These are phyloP conservation scores for Lasius platythorax DNA, from an alignment of 2,888 invertebrate genomes.

Conservation along the genomic window DNA sequence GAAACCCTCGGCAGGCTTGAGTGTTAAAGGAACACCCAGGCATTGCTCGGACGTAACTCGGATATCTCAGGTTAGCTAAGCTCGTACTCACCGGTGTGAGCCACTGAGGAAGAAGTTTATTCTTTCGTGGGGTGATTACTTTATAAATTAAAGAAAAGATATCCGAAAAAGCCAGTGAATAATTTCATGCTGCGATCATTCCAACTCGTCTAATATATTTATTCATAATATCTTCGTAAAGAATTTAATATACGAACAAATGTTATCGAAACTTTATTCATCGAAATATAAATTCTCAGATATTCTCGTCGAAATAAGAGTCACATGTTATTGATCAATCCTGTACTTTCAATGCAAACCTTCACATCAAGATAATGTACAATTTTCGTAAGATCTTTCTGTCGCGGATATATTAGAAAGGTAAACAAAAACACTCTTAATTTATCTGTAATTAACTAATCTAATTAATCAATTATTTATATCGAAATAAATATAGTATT, in stretches of 20 bases:
- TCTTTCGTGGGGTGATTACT: not conserved
- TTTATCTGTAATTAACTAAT: not conserved
- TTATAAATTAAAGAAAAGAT: not conserved
- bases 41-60: too few relatives aligned
- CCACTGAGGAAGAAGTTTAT: not conserved
- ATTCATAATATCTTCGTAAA: slow-evolving; percentile 23
- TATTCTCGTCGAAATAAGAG: slow-evolving; percentile 9
- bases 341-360: not conserved
- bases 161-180: not conserved
- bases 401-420: not conserved
- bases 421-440: not conserved
- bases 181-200: not conserved
- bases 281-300: slow-evolving; percentile 12
- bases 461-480: not conserved
- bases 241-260: slow-evolving; percentile 18
- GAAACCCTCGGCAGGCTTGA: too few relatives aligned
- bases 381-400: not conserved
- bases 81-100: too few relatives aligned
- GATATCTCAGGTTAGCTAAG: too few relatives aligned
- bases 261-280: slow-evolving; percentile 4
- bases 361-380: too few relatives aligned
- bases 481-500: not conserved
- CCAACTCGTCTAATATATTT: not conserved
- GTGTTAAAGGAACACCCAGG: too few relatives aligned
- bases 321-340: slow-evolving; percentile 18